Evolutionary conservation across 2,113 vertebrate genomes (phyloP).

Genomic region (Bettongia penicillata): DNA sequence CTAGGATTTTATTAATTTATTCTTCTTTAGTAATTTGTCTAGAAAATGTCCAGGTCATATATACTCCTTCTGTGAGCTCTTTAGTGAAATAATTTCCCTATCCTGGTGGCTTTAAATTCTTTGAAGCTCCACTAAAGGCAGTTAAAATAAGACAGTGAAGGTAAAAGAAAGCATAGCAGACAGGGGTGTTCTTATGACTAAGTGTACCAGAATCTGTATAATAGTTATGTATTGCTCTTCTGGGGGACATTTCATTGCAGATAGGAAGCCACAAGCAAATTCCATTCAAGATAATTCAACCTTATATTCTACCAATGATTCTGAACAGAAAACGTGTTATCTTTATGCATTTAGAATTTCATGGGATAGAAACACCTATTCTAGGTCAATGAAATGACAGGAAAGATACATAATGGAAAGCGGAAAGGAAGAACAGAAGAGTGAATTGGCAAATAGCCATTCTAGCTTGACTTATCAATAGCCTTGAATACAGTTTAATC

Average conservation of each 20-base stretch:
- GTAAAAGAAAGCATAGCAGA: neutral
- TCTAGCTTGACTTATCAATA: neutral
- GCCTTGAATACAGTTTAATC: constrained; percentile 3
- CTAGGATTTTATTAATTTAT: neutral
- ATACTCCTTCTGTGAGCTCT: rapidly evolving
- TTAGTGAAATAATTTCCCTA: neutral
- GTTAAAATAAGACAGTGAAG: neutral
- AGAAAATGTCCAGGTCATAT: neutral
- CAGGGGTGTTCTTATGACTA: neutral
- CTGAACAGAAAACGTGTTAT: neutral
- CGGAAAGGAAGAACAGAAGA: constrained; percentile 21
- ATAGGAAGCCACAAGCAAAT: neutral
- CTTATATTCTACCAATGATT: constrained; percentile 36
- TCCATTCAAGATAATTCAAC: constrained; percentile 2
- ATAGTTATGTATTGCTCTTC: rapidly evolving
- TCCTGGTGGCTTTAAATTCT: neutral
- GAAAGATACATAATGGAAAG: constrained; percentile 30
- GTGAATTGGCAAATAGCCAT: neutral
- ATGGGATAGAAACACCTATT: neutral
- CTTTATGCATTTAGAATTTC: constrained; percentile 41
- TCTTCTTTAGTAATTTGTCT: neutral
- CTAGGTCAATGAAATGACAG: constrained; percentile 45
- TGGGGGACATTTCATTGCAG: neutral
- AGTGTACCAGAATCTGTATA: rapidly evolving
- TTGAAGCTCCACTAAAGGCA: neutral